These are phyloP conservation scores for Neotoma lepida DNA, from an alignment of 2,113 vertebrate genomes.

Conservation along the genomic window DNA sequence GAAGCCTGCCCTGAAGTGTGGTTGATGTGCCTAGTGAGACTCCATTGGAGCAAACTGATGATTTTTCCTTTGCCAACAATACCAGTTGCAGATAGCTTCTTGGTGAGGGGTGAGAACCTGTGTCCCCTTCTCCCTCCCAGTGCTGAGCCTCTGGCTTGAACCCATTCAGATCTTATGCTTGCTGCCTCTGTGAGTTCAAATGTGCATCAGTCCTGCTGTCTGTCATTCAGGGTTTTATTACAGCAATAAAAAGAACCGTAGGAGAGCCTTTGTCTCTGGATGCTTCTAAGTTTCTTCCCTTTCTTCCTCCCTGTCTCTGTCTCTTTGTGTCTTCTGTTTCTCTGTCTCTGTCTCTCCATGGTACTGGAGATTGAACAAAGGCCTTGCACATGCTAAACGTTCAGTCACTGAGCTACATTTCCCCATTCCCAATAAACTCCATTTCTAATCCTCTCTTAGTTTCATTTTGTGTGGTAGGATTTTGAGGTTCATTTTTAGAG, in stretches of 20 bases:
- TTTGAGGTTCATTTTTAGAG: background rate
- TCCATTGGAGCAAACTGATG: background rate
- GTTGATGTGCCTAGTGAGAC: background rate
- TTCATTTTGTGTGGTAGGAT: background rate
- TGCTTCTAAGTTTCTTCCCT: background rate
- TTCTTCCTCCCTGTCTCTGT: background rate
- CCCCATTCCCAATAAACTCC: background rate
- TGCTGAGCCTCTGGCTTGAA: background rate
- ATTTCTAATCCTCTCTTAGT: constrained; percentile 24
- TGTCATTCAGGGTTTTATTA: background rate
- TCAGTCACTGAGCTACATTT: background rate
- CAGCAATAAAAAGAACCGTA: background rate
- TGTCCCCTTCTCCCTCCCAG: background rate
- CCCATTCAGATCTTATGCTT: background rate
- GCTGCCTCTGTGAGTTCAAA: background rate
- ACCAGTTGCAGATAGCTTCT: background rate
- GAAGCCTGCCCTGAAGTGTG: background rate
- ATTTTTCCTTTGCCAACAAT: background rate
- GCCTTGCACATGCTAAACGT: background rate
- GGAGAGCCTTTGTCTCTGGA: background rate
- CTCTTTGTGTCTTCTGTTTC: background rate
- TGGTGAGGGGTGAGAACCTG: background rate
- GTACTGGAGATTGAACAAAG: background rate
- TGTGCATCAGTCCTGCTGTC: background rate
- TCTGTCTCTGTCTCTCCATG: background rate